phyloP scores from a whole-genome alignment of 1,140 invertebrate genomes.

The Dufourea novaeangliae region DNA sequence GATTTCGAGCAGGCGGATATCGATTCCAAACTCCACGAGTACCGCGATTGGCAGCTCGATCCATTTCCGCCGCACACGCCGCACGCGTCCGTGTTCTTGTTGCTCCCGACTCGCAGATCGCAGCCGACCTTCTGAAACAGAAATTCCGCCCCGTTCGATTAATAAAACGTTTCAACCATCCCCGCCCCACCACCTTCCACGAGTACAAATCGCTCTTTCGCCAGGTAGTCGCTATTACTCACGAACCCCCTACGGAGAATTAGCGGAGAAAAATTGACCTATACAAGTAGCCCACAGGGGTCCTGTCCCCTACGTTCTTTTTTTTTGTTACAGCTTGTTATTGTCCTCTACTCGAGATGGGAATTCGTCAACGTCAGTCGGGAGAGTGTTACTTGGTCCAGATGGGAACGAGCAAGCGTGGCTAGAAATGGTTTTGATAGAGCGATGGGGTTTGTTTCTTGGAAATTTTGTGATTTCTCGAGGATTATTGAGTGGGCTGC shows the following conservation, averaged over 20 bases:
- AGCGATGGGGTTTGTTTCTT: background rate
- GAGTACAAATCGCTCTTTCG: conserved; percentile 20
- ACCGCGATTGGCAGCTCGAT: conserved; percentile 89
- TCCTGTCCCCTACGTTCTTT: background rate
- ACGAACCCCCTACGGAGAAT: background rate
- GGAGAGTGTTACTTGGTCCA: background rate
- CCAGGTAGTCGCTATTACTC: conserved; percentile 22
- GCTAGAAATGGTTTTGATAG: background rate
- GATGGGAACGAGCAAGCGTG: background rate
- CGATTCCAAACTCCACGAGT: conserved; percentile 92
- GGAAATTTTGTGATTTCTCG: background rate
- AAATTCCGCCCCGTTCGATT: conserved; percentile 58
- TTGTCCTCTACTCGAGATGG: background rate
- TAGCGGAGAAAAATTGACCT: conserved; percentile 20
- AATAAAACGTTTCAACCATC: conserved; percentile 43
- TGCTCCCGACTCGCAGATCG: conserved; percentile 92
- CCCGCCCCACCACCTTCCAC: background rate
- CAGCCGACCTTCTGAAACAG: conserved; percentile 92
- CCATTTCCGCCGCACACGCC: conserved; percentile 95
- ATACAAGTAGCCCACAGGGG: background rate
- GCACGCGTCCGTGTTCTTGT: conserved; percentile 91
- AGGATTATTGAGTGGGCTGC: background rate
- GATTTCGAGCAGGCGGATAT: conserved; percentile 92
- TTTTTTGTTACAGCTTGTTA: background rate
- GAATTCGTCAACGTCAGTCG: background rate